phyloP scores from a whole-genome alignment of 1,140 invertebrate species.

The Maconellicoccus hirsutus region DNA sequence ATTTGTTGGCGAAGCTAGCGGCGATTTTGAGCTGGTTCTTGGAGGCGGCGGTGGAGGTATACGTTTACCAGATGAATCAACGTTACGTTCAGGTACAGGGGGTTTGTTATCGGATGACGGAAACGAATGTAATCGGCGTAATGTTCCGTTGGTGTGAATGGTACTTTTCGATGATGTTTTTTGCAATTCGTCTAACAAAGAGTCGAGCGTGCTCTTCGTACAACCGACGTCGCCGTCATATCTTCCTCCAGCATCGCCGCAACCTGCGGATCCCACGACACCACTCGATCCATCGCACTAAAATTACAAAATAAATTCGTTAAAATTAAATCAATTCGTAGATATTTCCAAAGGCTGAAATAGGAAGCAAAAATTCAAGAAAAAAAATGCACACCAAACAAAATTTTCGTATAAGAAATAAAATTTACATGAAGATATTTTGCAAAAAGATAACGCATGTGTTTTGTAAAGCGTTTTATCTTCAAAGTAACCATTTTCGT shows the following conservation, averaged over 20 bases:
- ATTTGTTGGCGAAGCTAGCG: constrained; percentile 59
- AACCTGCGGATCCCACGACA: constrained; percentile 49
- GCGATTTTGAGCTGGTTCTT: constrained; percentile 66
- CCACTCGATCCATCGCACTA: constrained; percentile 46
- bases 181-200: constrained; percentile 82
- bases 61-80: constrained; percentile 53
- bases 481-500: too few relatives aligned
- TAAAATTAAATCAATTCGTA: too few relatives aligned
- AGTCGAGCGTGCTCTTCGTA: constrained; percentile 88
- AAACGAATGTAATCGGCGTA: constrained; percentile 59
- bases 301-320: constrained; percentile 25
- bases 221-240: constrained; percentile 43
- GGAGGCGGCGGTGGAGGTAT: constrained; percentile 77
- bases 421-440: too few relatives aligned
- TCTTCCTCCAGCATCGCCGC: constrained; percentile 50
- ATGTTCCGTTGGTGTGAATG: constrained; percentile 36
- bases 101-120: constrained; percentile 49
- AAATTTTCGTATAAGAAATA: too few relatives aligned
- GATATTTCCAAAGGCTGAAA: too few relatives aligned
- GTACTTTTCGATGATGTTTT: constrained; percentile 36
- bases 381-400: too few relatives aligned
- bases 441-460: too few relatives aligned
- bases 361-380: too few relatives aligned
- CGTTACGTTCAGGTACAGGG: constrained; percentile 61
- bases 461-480: too few relatives aligned